phyloP scores from a whole-genome alignment of 2,888 invertebrate species.

The Aelia acuminata region DNA sequence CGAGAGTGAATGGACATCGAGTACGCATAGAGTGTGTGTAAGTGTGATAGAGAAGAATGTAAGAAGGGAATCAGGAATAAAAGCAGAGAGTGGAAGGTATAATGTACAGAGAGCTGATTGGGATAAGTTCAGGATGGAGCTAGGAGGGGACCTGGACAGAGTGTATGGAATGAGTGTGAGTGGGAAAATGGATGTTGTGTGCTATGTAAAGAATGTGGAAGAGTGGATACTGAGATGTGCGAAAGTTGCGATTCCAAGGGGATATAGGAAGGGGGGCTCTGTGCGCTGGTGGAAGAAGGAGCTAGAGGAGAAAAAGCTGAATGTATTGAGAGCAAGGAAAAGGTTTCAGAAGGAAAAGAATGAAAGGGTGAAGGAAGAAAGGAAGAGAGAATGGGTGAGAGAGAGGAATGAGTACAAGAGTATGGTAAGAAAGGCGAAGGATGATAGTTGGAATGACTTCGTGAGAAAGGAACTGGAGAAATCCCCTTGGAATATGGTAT shows the following conservation, averaged over 20 bases:
- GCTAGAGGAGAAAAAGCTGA: neutral
- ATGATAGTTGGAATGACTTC: constrained; percentile 8
- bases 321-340: neutral
- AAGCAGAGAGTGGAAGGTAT: no score
- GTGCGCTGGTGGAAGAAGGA: neutral
- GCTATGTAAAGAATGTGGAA: no score
- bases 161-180: neutral
- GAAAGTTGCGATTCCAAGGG: neutral
- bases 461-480: neutral
- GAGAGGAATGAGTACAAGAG: neutral
- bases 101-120: neutral
- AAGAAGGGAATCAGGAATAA: neutral
- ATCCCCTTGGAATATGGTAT: constrained; percentile 3
- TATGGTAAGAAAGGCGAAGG: neutral
- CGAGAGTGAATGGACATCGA: neutral
- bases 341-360: neutral
- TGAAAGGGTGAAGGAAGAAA: neutral
- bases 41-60: no score
- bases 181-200: no score
- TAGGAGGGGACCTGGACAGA: no score
- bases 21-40: neutral
- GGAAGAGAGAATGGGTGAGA: neutral
- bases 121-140: neutral
- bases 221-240: neutral
- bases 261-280: neutral